Evolutionary conservation across 2,113 vertebrate genomes (phyloP), one percentile per base, ranked within the genome.

Genomic region (Tyrannus savana): DNA sequence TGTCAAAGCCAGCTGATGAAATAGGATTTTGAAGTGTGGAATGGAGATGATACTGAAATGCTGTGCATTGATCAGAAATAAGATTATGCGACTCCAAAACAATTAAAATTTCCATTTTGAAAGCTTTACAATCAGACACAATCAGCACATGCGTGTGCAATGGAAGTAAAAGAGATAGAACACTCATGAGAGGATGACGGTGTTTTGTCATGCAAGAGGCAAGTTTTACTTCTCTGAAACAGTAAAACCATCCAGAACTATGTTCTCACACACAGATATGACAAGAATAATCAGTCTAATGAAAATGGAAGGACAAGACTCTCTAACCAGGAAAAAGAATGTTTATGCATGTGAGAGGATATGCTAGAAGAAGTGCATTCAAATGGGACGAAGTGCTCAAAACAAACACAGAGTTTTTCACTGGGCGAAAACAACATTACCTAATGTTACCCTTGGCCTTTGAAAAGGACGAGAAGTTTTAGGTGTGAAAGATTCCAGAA

Each of bases 391-490:
- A 78, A 89, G 95, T 82, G 91, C 92, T 96, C 83, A 96, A 96
- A 96, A 97, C 52, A 96, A 97, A 97, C 46, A 80, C 10, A 47
- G 87, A 71, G 76, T 39, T 93, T 93, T 97, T 97, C 95, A 96
- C 92, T 90, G 75, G 59, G 58, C 90, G 80, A 96, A 97, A 98
- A 97, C 66, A 93, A 90, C 97, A 97, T 98, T 98, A 98, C 98
- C 98, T 97, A 97, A 96, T 95, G 97, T 98, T 97, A 97, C 97
- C 95, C 95, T 98, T 98, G 98, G 98, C 98, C 96, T 95, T 68
- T 98, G 97, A 97, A 98, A 97, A 96, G 97, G 97, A 92, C 3
- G 97, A 96, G 97, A 95, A 96, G 96, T 97, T 98, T 98, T 97
- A 96, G 97, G 94, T 96, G 97, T 96, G 93, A 97, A 87, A 97